Base-by-base conservation (phyloP, 2,797 vertebrate genomes). In the Myotis daubentonii region DNA sequence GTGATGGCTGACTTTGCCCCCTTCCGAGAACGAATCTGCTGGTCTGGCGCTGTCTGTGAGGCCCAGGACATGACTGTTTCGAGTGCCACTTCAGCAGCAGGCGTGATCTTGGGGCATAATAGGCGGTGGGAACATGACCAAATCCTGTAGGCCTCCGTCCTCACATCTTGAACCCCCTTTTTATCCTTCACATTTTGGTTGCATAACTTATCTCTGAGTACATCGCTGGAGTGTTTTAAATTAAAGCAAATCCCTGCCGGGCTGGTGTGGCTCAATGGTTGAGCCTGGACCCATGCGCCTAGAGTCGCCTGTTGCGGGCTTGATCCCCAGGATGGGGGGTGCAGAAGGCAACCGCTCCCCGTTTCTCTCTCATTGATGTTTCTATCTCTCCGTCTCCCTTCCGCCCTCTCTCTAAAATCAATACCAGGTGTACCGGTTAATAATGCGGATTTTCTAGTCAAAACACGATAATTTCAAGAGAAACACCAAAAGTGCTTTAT, bases 171-270 rank as follows among this genome's bases (percentile, higher is more conserved):
- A 94, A 15, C 75, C 72, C 0, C 89, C 0, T 92, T 83, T 70
- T 91, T 74, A 79, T 36, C 55, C 17, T 87, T 89, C n/a, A 81
- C 11, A 4, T 85, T 78, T 84, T 60, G 76, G 38, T 87, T 92
- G 9, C 2, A 57, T 60, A 89, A 49, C 25, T 44, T 36, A 23
- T 8, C 30, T 30, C 44, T 44, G 38, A 74, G 22, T 76, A 3
- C 47, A 33, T 9, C 33, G 51, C 25, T 60, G 55, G 30, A 68
- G 8, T 51, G 66, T 89, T 81, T 66, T 75, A 74, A 94, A 81
- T 66, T 75, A 74, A 94, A 81, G 38, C 79, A 60, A 1, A 5
- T 28, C 57, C 10, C 57, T 60, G 25, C 11, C 5, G 5, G 57
- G 57, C 25, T 28, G 57, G 57, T 28, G 57, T 60, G 25, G 57